Percentiles rank a stretch among this genome's conserved stretches.
Conservation (phyloP, 1,140 invertebrate genomes). For the Drosophila grimshawi region DNA sequence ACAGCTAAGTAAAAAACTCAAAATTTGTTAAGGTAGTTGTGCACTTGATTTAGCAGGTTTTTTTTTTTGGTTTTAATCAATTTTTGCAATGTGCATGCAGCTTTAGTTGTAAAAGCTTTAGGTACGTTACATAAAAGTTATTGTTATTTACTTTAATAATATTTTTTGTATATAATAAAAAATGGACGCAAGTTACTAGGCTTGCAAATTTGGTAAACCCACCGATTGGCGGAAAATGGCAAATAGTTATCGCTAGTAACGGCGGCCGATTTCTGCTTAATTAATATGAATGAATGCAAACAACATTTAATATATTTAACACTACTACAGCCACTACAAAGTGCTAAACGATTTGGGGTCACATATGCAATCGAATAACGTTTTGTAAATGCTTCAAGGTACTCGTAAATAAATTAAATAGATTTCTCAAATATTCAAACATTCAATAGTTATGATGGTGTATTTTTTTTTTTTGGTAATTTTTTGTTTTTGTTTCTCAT, state of each 20-base stretch:
- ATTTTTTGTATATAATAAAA: slow-evolving; percentile 27
- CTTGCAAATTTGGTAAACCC: slow-evolving; percentile 7
- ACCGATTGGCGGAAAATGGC: neutral
- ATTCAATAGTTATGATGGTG: slow-evolving; percentile 54
- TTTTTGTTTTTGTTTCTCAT: slow-evolving; percentile 2
- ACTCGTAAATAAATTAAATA: slow-evolving; percentile 58
- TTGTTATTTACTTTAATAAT: slow-evolving; percentile 11
- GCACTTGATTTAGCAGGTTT: slow-evolving; percentile 5
- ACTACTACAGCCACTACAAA: slow-evolving; percentile 40
- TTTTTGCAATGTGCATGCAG: slow-evolving; percentile 16
- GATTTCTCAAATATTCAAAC: slow-evolving; percentile 57
- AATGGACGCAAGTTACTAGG: slow-evolving; percentile 21
- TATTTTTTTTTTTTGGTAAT: slow-evolving; percentile 27
- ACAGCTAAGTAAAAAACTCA: slow-evolving; percentile 45
- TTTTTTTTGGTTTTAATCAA: slow-evolving; percentile 9
- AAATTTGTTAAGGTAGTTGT: neutral
- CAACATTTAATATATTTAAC: slow-evolving; percentile 39
- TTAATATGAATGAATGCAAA: slow-evolving; percentile 32
- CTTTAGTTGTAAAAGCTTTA: slow-evolving; percentile 22
- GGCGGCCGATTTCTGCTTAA: slow-evolving; percentile 25
- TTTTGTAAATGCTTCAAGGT: slow-evolving; percentile 70
- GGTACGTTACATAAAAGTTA: slow-evolving; percentile 24
- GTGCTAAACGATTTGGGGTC: slow-evolving; percentile 37
- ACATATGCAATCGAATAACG: slow-evolving; percentile 42
- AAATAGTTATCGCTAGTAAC: slow-evolving; percentile 29